Percentiles rank a stretch among this genome's conserved stretches.
phyloP scores from a whole-genome alignment of 2,113 vertebrate species.

The Hyperopisus bebe region DNA sequence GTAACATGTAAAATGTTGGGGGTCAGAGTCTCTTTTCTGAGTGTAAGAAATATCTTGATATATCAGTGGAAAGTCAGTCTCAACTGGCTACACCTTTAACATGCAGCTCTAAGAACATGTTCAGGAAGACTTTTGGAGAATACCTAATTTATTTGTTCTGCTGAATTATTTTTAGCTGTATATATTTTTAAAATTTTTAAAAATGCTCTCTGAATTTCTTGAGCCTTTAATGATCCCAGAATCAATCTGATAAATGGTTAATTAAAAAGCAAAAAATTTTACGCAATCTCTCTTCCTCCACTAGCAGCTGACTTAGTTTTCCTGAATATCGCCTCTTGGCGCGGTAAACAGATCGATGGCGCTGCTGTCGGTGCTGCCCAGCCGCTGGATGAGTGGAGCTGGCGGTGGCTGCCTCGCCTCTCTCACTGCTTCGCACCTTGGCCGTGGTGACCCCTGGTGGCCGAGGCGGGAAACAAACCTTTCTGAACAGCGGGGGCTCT shows the following conservation, averaged over 20 bases:
- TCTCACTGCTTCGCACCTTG: not conserved
- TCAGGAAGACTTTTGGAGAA: not conserved
- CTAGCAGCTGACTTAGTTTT: not conserved
- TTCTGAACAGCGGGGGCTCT: not conserved
- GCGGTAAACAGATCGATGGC: not conserved
- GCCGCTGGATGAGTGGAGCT: not conserved
- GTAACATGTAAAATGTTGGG: not conserved
- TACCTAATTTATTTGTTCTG: not conserved
- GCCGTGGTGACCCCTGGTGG: not conserved
- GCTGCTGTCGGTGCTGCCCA: not conserved
- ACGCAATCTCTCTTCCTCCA: not conserved
- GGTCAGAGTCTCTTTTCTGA: not conserved
- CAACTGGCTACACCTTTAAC: not conserved
- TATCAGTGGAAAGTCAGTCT: not conserved
- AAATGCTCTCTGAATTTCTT: not conserved
- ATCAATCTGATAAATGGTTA: conserved; percentile 1
- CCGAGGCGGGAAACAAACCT: not conserved
- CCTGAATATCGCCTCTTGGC: not conserved
- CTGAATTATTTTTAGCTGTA: not conserved
- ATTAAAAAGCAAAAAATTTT: not conserved
- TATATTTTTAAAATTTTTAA: not conserved
- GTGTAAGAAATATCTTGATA: not conserved
- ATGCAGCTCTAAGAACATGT: not conserved
- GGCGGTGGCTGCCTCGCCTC: not conserved
- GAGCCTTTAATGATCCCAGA: not conserved